phyloP scores from a whole-genome alignment of 2,888 invertebrate species.

The Papilio protenor region DNA sequence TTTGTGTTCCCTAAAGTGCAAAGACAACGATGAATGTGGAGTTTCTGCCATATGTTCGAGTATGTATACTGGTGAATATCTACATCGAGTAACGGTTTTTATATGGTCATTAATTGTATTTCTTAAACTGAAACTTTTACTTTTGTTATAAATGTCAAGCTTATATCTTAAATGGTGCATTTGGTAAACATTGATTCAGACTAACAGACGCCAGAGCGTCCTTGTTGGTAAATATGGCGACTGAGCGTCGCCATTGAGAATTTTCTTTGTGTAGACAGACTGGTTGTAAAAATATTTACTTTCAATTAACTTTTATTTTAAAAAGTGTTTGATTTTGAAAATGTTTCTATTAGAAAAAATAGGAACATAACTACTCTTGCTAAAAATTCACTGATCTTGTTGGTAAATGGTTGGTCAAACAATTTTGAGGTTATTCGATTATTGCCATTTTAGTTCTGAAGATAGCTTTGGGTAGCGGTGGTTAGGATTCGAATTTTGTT shows the following conservation, averaged over 20 bases:
- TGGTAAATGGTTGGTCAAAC: too few relatives aligned
- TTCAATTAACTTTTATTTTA: background rate
- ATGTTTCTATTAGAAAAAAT: background rate
- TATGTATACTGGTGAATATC: too few relatives aligned
- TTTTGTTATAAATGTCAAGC: background rate
- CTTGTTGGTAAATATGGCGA: constrained; percentile 1
- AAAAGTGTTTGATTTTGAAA: background rate
- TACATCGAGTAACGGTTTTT: too few relatives aligned
- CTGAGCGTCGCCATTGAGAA: background rate
- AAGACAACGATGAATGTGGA: too few relatives aligned
- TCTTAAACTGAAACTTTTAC: background rate
- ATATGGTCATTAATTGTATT: too few relatives aligned
- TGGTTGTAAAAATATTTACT: background rate
- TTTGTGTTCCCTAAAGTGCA: too few relatives aligned
- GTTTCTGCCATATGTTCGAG: too few relatives aligned
- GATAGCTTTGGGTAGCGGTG: too few relatives aligned
- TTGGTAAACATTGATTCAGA: constrained; percentile 5
- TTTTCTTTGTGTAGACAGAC: background rate
- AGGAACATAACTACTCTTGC: background rate
- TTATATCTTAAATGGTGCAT: background rate
- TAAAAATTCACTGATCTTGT: background rate
- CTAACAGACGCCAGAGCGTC: constrained; percentile 4
- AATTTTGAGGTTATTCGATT: too few relatives aligned
- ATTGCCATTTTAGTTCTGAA: too few relatives aligned
- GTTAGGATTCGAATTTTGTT: too few relatives aligned